Evolutionary conservation across 2,113 vertebrate species (phyloP).

Genomic region (Reinhardtius hippoglossoides): DNA sequence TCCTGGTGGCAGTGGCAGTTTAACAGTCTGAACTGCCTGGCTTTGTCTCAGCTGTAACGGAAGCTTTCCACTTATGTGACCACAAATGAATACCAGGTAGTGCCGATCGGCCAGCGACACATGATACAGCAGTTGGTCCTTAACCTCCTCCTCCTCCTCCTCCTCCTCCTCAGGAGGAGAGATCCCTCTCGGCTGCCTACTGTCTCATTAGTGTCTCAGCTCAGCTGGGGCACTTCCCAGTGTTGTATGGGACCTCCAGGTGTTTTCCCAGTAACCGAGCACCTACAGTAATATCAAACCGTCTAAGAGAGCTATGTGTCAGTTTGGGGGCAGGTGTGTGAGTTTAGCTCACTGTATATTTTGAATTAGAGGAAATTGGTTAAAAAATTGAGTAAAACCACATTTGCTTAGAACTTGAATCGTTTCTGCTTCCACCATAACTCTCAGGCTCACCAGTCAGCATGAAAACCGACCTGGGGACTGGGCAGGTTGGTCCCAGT

Average conservation of each 20-base stretch:
- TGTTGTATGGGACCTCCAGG: slow-evolving; percentile 44
- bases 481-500: too few species aligned
- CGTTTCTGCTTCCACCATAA: neutral
- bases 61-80: slow-evolving; percentile 66
- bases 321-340: slow-evolving; percentile 3
- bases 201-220: slow-evolving; percentile 35
- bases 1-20: slow-evolving; percentile 48
- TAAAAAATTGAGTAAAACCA: too few species aligned
- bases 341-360: neutral
- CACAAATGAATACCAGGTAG: slow-evolving; percentile 52
- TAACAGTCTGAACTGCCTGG: slow-evolving; percentile 46
- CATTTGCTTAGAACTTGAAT: neutral
- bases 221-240: slow-evolving; percentile 31
- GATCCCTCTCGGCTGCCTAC: slow-evolving; percentile 31
- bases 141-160: neutral
- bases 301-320: neutral
- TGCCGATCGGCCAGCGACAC: slow-evolving; percentile 58
- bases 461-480: too few species aligned
- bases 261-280: slow-evolving; percentile 63
- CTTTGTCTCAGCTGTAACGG: slow-evolving; percentile 67
- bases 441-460: neutral
- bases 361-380: neutral
- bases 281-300: slow-evolving; percentile 18
- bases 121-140: slow-evolving; percentile 57
- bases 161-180: slow-evolving; percentile 31